These are phyloP conservation scores for Cynoglossus semilaevis DNA, from an alignment of 2,113 vertebrate genomes.

Conservation along the genomic window DNA sequence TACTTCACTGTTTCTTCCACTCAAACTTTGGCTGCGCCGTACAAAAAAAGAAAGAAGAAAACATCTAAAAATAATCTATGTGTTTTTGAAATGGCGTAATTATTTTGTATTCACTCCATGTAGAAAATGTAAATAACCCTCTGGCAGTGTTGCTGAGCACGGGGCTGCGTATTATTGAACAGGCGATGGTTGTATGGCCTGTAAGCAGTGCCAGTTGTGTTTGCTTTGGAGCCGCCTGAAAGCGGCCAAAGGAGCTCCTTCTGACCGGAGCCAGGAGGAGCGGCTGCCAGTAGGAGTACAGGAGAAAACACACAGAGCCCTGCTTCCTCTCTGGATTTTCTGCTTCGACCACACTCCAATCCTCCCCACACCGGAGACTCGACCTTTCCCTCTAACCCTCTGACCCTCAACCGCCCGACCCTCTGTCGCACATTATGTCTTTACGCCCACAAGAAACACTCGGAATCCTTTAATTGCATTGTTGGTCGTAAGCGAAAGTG, in stretches of 20 bases:
- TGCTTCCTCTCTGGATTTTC: constrained; percentile 36
- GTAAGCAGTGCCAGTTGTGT: constrained; percentile 43
- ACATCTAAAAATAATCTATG: neutral
- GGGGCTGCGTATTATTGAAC: constrained; percentile 15
- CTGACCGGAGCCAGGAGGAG: constrained; percentile 34
- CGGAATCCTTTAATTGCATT: too few species aligned
- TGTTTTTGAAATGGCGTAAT: neutral
- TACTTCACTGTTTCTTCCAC: too few species aligned
- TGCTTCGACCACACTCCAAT: constrained; percentile 45
- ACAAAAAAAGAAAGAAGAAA: too few species aligned
- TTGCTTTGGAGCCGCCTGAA: constrained; percentile 64
- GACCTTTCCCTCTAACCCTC: neutral
- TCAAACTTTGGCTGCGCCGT: too few species aligned
- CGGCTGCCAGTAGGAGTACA: constrained; percentile 53
- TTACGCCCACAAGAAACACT: constrained; percentile 45
- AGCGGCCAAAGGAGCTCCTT: constrained; percentile 45
- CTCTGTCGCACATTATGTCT: constrained; percentile 33
- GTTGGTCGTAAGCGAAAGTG: too few species aligned
- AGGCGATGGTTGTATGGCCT: constrained; percentile 48
- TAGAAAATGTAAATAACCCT: neutral
- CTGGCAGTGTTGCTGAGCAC: constrained; percentile 4
- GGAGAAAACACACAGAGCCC: constrained; percentile 35
- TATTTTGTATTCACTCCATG: neutral
- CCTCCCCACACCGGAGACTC: neutral
- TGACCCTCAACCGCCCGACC: neutral